Percentiles rank a stretch among this genome's conserved stretches.
These are phyloP conservation scores for Tragelaphus buxtoni DNA, from an alignment of 2,113 vertebrate genomes.

Conservation along the genomic window DNA sequence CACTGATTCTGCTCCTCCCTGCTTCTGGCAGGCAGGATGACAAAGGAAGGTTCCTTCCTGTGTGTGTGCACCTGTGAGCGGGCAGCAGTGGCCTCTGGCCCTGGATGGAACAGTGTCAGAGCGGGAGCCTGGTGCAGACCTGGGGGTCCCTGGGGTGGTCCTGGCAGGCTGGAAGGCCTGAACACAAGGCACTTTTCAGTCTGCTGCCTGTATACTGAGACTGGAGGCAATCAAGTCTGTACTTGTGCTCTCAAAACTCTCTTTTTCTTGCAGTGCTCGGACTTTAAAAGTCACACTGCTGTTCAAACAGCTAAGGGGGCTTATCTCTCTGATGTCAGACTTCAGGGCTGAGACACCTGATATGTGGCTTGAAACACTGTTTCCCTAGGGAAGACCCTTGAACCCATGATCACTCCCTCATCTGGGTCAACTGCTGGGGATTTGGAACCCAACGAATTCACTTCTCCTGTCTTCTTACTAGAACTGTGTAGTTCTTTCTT, in stretches of 20 bases:
- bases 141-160: accelerated
- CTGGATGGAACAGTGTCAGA: background rate
- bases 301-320: background rate
- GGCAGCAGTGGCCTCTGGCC: background rate
- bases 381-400: background rate
- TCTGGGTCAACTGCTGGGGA: background rate
- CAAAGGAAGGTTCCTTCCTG: accelerated
- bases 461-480: background rate
- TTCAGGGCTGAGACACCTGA: background rate
- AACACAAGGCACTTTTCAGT: background rate
- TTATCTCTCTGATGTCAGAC: background rate
- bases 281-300: background rate
- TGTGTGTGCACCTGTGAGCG: background rate
- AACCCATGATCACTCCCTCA: background rate
- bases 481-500: background rate
- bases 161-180: background rate
- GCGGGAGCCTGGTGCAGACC: background rate
- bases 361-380: background rate
- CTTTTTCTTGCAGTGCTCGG: background rate
- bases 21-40: background rate
- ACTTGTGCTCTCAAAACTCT: background rate
- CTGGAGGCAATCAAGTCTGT: background rate
- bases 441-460: background rate
- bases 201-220: background rate
- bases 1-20: background rate